Evolutionary conservation across 2,113 vertebrate species (phyloP).

Genomic region (Catharus bicknelli): DNA sequence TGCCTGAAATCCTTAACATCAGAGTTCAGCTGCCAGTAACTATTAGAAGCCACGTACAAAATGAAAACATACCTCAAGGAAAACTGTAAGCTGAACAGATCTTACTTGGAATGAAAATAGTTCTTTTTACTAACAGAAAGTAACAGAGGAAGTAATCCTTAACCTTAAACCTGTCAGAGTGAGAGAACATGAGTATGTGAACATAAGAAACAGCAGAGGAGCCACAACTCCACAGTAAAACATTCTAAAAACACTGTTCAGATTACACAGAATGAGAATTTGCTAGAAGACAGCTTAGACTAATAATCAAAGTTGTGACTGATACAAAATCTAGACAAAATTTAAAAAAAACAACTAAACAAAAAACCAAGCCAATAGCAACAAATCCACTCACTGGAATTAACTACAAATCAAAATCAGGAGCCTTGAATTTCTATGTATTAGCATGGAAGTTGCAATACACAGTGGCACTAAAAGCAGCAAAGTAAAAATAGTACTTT

Average conservation of each 20-base stretch:
- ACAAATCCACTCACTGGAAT: background rate
- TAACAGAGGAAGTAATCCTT: constrained; percentile 5
- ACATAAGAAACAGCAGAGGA: background rate
- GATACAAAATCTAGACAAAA: background rate
- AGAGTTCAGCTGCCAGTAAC: constrained; percentile 12
- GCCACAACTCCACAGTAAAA: background rate
- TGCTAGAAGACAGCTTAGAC: background rate
- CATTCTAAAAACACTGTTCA: background rate
- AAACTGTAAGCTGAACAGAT: constrained; percentile 16
- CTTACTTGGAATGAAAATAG: constrained; percentile 9
- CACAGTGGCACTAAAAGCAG: background rate
- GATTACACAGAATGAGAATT: background rate
- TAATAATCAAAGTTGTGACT: background rate
- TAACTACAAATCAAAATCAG: background rate
- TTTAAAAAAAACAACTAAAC: background rate
- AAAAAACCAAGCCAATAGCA: background rate
- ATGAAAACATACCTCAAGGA: background rate
- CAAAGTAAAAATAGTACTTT: background rate
- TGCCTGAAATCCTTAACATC: background rate
- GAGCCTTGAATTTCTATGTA: background rate
- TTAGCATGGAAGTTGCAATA: background rate
- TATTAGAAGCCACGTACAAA: background rate
- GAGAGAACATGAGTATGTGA: background rate
- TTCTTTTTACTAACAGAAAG: constrained; percentile 3
- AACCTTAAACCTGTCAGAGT: background rate